Evolutionary conservation across 2,797 vertebrate species (phyloP).

Genomic region (Amblyopsis hoosieri): DNA sequence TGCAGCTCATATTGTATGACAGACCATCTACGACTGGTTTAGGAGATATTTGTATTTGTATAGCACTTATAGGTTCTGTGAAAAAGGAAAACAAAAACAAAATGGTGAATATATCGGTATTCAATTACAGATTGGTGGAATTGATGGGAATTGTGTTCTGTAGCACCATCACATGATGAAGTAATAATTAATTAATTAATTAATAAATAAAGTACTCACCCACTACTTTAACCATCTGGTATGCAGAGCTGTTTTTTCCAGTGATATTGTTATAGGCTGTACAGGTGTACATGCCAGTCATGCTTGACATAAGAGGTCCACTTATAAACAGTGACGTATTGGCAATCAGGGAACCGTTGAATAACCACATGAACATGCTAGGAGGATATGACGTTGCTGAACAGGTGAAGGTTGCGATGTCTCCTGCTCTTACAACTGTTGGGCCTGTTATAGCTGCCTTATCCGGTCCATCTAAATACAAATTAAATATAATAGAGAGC

Average conservation of each 20-base stretch:
- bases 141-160: conserved; percentile 48
- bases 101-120: neutral
- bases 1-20: conserved; percentile 49
- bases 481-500: too few relatives aligned
- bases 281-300: conserved; percentile 53
- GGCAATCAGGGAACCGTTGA: conserved; percentile 32
- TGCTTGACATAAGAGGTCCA: conserved; percentile 24
- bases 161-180: conserved; percentile 41
- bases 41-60: conserved; percentile 18
- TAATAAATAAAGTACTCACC: conserved; percentile 44
- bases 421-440: conserved; percentile 5
- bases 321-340: conserved; percentile 36
- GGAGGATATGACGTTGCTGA: conserved; percentile 47
- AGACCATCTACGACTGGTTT: conserved; percentile 30
- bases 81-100: conserved; percentile 17
- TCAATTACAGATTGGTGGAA: conserved; percentile 28
- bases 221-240: conserved; percentile 37
- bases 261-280: conserved; percentile 59
- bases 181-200: neutral
- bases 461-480: conserved; percentile 60
- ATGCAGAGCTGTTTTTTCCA: conserved; percentile 32
- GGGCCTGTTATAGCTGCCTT: conserved; percentile 31
- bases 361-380: conserved; percentile 53
- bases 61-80: conserved; percentile 43
- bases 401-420: conserved; percentile 41